phyloP scores from a whole-genome alignment of 1,140 invertebrate genomes.

The Nymphalis io region DNA sequence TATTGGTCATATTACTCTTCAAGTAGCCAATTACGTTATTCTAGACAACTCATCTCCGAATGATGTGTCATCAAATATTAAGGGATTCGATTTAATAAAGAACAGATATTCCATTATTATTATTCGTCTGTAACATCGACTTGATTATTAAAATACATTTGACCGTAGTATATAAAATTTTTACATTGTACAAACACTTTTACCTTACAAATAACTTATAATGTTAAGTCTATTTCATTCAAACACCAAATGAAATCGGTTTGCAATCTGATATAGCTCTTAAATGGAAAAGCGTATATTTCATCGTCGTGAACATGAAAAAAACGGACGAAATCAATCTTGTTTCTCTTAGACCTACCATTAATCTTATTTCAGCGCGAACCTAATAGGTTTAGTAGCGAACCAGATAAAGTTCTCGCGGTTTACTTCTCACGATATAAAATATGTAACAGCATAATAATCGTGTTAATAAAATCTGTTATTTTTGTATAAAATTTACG shows the following conservation, averaged over 20 bases:
- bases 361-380: constrained; percentile 31
- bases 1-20: too few relatives aligned
- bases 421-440: background rate
- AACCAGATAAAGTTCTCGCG: constrained; percentile 22
- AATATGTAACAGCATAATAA: constrained; percentile 12
- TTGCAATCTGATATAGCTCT: background rate
- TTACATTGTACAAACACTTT: too few relatives aligned
- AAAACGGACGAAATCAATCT: constrained; percentile 26
- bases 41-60: too few relatives aligned
- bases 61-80: too few relatives aligned
- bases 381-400: constrained; percentile 25
- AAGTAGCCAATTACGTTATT: too few relatives aligned
- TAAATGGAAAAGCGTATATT: background rate
- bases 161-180: too few relatives aligned
- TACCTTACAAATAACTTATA: too few relatives aligned
- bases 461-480: constrained; percentile 1
- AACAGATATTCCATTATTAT: too few relatives aligned
- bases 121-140: too few relatives aligned
- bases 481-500: background rate
- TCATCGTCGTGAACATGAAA: constrained; percentile 4
- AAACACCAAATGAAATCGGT: background rate
- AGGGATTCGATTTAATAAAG: too few relatives aligned
- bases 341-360: constrained; percentile 23
- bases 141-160: too few relatives aligned
- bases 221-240: background rate